A percentile compares a stretch with the other conserved stretches of the same genome.
Evolutionary conservation across 1,140 invertebrate genomes (phyloP).

Genomic region (Agrilus planipennis): DNA sequence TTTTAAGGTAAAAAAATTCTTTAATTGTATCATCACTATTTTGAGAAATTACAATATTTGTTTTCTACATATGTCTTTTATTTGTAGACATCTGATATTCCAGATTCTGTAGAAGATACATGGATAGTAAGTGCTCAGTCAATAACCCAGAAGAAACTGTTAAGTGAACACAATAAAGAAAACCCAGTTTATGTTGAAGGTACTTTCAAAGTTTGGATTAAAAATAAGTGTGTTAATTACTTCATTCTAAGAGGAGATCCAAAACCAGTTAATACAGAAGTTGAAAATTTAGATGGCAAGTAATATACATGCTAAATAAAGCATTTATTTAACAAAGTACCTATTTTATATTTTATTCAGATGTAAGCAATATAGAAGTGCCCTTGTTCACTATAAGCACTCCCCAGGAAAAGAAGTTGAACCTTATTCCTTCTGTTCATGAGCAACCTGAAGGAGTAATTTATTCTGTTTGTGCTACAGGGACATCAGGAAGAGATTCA

Average conservation of each 20-base stretch:
- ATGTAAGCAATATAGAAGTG: conserved; percentile 53
- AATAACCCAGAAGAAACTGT: conserved; percentile 57
- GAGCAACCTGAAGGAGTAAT: conserved; percentile 91
- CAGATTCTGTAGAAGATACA: conserved; percentile 74
- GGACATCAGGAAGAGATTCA: conserved; percentile 81
- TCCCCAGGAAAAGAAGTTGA: conserved; percentile 32
- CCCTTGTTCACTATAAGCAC: conserved; percentile 43
- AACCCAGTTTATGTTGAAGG: conserved; percentile 79
- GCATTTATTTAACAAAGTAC: neutral
- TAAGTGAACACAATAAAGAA: conserved; percentile 55
- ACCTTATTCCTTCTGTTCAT: conserved; percentile 57
- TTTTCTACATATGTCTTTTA: neutral
- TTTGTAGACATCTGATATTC: conserved; percentile 45
- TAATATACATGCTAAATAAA: neutral
- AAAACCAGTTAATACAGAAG: conserved; percentile 27
- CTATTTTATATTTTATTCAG: conserved; percentile 37
- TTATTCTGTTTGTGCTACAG: conserved; percentile 53
- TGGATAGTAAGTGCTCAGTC: conserved; percentile 91
- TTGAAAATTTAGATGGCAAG: conserved; percentile 52
- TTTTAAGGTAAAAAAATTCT: conserved; percentile 49
- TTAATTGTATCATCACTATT: neutral
- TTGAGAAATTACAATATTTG: conserved; percentile 2
- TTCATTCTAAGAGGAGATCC: conserved; percentile 70
- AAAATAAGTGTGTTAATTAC: conserved; percentile 64
- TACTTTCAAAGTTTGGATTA: conserved; percentile 70